Percentiles rank a stretch among this genome's conserved stretches.
Evolutionary conservation across 2,888 invertebrate species (phyloP).

Genomic region (Drosophila villosipedis): DNA sequence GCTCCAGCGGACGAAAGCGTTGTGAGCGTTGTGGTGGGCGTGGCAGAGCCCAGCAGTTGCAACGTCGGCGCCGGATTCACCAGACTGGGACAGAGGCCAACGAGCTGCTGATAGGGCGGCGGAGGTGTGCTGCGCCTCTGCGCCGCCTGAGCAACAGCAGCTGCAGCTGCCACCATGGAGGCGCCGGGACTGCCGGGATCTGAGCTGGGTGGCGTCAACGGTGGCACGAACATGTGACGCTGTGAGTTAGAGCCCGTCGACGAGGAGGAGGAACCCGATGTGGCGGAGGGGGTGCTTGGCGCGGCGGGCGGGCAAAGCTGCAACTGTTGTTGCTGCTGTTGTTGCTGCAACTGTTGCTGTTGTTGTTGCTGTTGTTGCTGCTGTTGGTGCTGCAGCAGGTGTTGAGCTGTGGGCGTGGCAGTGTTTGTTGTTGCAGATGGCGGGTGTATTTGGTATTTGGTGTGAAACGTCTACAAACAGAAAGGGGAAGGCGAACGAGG

Average conservation of each 20-base stretch:
- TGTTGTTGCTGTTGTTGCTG: constrained; percentile 55
- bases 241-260: constrained; percentile 83
- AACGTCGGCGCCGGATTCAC: constrained; percentile 68
- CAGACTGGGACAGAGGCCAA: constrained; percentile 79
- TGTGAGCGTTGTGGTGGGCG: constrained; percentile 67
- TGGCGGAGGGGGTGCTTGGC: constrained; percentile 77
- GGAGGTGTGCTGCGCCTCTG: constrained; percentile 81
- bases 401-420: constrained; percentile 79
- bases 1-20: constrained; percentile 68
- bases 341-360: constrained; percentile 67
- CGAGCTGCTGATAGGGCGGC: constrained; percentile 83
- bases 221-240: constrained; percentile 92
- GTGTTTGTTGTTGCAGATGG: constrained; percentile 65
- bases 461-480: constrained; percentile 81
- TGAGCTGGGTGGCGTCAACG: constrained; percentile 94
- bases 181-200: constrained; percentile 94
- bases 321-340: constrained; percentile 71
- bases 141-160: constrained; percentile 80
- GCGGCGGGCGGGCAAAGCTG: constrained; percentile 82
- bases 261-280: constrained; percentile 85
- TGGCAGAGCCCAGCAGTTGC: constrained; percentile 57
- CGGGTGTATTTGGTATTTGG: constrained; percentile 84
- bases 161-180: constrained; percentile 88
- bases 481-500: constrained; percentile 2
- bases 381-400: constrained; percentile 60